These are phyloP conservation scores for Mus musculus DNA, from an alignment of 2,113 vertebrate genomes.

Conservation along the genomic window GRCm39 chr16:46280501-46281000, in stretches of 20 bases:
- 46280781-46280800: neutral
- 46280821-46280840: neutral
- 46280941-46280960: slow-evolving; percentile 10
- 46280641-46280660: neutral
- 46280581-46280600: neutral
- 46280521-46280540: neutral
- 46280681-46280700: neutral
- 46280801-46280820: neutral
- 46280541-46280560: neutral
- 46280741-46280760: neutral
- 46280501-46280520: slow-evolving; percentile 5
- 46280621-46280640: neutral
- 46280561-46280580: neutral
- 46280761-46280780: neutral
- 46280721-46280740: neutral
- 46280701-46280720: neutral
- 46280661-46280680: slow-evolving; percentile 22
- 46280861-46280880: neutral
- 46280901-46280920: neutral
- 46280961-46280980: neutral
- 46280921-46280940: neutral
- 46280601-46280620: neutral
- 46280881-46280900: neutral
- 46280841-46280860: neutral
- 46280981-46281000: slow-evolving; percentile 36